A percentile compares a stretch with the other conserved stretches of the same genome.
Conservation (phyloP, 2,797 vertebrate genomes). For the Microctenopoma steveboyesi region DNA sequence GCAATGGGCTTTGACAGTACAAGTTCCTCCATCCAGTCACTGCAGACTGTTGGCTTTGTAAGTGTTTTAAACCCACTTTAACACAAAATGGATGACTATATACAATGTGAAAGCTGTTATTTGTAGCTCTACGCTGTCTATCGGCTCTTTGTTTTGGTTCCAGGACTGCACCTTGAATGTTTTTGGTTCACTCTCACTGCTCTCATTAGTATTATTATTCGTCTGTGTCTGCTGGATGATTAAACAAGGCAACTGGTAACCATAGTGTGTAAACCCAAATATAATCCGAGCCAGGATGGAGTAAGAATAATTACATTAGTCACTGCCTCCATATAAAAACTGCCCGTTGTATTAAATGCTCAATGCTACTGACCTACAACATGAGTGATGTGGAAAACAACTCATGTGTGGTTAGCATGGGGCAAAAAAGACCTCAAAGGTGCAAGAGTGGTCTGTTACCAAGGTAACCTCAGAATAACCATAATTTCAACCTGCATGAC, state of each 20-base stretch:
- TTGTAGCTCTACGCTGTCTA: no score
- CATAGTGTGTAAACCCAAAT: neutral
- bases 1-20: constrained; percentile 86
- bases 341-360: no score
- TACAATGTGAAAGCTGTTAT: no score
- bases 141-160: no score
- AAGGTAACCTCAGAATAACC: constrained; percentile 42
- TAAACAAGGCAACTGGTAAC: neutral
- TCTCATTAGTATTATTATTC: neutral
- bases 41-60: constrained; percentile 87
- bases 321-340: neutral
- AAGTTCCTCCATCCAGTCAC: constrained; percentile 83
- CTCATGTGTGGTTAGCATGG: neutral
- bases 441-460: constrained; percentile 40
- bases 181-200: neutral
- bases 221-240: neutral
- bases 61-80: constrained; percentile 69
- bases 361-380: neutral
- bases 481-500: constrained; percentile 13
- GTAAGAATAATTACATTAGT: neutral
- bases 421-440: constrained; percentile 1
- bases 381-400: constrained; percentile 7
- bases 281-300: neutral
- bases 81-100: no score
- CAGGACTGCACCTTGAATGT: no score